A percentile compares a stretch with the other conserved stretches of the same genome.
Conservation (phyloP, 2,113 vertebrate species). For the Phyllopteryx taeniolatus region DNA sequence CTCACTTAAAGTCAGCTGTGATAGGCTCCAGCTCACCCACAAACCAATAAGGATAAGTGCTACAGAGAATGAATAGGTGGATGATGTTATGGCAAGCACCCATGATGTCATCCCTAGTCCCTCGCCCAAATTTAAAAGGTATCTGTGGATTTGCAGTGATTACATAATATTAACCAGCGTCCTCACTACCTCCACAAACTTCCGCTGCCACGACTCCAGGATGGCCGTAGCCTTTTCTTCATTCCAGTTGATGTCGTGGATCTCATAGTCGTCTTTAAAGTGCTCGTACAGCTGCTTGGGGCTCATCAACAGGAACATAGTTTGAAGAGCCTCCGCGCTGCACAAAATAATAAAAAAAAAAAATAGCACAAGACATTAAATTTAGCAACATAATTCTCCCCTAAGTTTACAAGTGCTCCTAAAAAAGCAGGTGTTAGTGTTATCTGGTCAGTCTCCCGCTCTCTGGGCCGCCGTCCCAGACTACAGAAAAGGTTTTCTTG, state of each 20-base stretch:
- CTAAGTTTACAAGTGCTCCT: neutral
- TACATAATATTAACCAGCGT: too few relatives aligned
- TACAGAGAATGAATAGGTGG: too few relatives aligned
- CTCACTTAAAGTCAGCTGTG: too few relatives aligned
- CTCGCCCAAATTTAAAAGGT: too few relatives aligned
- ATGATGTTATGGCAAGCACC: too few relatives aligned
- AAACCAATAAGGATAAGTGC: too few relatives aligned
- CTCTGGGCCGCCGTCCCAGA: slow-evolving; percentile 45
- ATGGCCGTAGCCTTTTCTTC: slow-evolving; percentile 90
- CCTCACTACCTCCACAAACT: slow-evolving; percentile 87
- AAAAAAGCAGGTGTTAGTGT: slow-evolving; percentile 61
- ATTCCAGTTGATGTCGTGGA: slow-evolving; percentile 97
- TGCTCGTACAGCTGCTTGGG: slow-evolving; percentile 95
- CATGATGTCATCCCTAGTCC: too few relatives aligned
- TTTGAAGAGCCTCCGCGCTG: slow-evolving; percentile 96
- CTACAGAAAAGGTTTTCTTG: slow-evolving; percentile 51
- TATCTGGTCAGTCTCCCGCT: slow-evolving; percentile 45
- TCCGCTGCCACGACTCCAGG: slow-evolving; percentile 95
- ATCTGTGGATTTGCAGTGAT: too few relatives aligned
- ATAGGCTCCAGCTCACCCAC: too few relatives aligned
- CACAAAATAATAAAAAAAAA: slow-evolving; percentile 29
- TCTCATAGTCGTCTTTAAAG: slow-evolving; percentile 97
- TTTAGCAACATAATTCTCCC: slow-evolving; percentile 4
- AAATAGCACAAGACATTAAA: neutral
- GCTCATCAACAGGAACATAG: slow-evolving; percentile 98